Evolutionary conservation across 2,113 vertebrate species (phyloP).

Genomic region (Pomatorhinus ruficollis): DNA sequence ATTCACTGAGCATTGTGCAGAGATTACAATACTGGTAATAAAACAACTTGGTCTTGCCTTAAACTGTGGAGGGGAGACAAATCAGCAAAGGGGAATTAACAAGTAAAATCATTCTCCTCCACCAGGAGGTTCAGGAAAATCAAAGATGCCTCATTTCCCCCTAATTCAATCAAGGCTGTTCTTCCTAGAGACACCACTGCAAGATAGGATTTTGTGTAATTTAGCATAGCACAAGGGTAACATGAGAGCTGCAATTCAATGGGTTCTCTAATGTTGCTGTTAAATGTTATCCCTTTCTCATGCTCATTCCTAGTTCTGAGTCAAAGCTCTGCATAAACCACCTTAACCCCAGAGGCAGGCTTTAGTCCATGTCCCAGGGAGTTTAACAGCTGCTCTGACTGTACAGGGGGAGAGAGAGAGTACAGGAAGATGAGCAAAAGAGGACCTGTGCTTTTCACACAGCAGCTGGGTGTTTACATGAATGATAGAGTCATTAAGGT

Average conservation of each 20-base stretch:
- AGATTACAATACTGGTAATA: neutral
- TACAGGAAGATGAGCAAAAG: neutral
- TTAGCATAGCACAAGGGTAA: neutral
- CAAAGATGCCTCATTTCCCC: neutral
- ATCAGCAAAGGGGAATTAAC: neutral
- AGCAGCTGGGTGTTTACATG: neutral
- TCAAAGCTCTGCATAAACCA: neutral
- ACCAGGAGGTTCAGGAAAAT: neutral
- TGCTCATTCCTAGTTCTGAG: neutral
- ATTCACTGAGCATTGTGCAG: neutral
- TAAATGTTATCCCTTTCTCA: neutral
- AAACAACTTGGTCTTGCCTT: neutral
- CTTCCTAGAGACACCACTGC: neutral
- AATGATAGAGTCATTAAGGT: neutral
- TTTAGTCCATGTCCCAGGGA: neutral
- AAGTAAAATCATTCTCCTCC: neutral
- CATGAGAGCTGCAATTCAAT: neutral
- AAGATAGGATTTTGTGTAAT: neutral
- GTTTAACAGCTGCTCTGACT: neutral
- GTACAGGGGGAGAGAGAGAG: rapidly evolving
- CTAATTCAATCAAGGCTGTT: neutral
- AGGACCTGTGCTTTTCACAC: neutral
- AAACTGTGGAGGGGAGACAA: neutral
- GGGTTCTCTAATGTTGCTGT: neutral
- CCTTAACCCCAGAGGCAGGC: neutral